Percentiles rank a stretch among this genome's conserved stretches.
These are phyloP conservation scores for Noctua janthina DNA, from an alignment of 2,888 invertebrate genomes.

Conservation along the genomic window DNA sequence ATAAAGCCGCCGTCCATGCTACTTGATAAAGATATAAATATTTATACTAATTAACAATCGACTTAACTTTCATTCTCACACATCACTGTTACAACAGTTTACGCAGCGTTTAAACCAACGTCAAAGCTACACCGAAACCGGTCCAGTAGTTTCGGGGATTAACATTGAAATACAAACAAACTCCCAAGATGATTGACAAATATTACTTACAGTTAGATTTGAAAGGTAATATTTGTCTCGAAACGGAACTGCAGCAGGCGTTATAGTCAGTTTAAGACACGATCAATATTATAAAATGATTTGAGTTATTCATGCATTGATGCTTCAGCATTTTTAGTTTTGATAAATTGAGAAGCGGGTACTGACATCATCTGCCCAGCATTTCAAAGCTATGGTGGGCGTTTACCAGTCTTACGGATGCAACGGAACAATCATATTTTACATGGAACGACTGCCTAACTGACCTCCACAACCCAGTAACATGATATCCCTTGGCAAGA, in stretches of 20 bases:
- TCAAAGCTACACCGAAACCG: slow-evolving; percentile 57
- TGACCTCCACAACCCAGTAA: neutral
- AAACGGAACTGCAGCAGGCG: slow-evolving; percentile 20
- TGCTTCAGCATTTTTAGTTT: neutral
- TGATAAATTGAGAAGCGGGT: neutral
- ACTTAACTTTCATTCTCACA: slow-evolving; percentile 47
- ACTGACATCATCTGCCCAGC: neutral
- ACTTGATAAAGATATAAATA: slow-evolving; percentile 15
- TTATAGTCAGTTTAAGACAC: neutral
- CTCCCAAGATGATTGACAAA: slow-evolving; percentile 65
- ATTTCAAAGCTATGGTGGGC: neutral
- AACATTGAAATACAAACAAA: slow-evolving; percentile 57
- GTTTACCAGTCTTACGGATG: neutral
- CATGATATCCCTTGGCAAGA: neutral
- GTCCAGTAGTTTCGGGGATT: slow-evolving; percentile 65
- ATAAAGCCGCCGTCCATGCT: neutral
- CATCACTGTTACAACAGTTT: slow-evolving; percentile 49
- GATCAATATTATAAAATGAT: slow-evolving; percentile 4
- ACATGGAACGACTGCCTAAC: neutral
- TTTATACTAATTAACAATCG: slow-evolving; percentile 41
- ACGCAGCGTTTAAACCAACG: slow-evolving; percentile 17
- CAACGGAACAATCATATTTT: neutral
- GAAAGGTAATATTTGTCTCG: slow-evolving; percentile 42
- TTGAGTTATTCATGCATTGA: neutral
- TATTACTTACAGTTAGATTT: slow-evolving; percentile 52